A percentile compares a stretch with the other conserved stretches of the same genome.
Evolutionary conservation across 1,140 invertebrate species (phyloP).

Genomic region (Manduca sexta): DNA sequence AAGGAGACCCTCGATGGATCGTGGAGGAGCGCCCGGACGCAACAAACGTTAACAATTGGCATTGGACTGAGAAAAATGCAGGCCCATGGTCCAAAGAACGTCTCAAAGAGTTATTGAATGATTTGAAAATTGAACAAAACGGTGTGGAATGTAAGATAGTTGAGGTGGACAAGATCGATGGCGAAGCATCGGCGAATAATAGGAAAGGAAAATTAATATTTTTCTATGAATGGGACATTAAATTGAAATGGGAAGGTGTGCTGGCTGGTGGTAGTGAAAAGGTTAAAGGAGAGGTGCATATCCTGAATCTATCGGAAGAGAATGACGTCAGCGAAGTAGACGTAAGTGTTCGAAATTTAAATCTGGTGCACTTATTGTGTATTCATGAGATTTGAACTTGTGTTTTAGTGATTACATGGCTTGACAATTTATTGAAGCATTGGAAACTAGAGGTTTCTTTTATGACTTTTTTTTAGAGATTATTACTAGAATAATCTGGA

Average conservation of each 20-base stretch:
- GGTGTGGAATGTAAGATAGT: conserved; percentile 80
- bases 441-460: no score
- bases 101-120: conserved; percentile 87
- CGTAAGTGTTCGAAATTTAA: conserved; percentile 75
- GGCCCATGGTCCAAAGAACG: conserved; percentile 96
- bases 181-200: conserved; percentile 98
- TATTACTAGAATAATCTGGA: no score
- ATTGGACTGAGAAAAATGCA: conserved; percentile 99
- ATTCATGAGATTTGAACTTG: no score
- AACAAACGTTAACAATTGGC: conserved; percentile 99
- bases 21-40: conserved; percentile 99
- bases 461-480: no score
- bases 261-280: conserved; percentile 71
- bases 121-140: conserved; percentile 74
- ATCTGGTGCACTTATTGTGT: not conserved
- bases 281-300: conserved; percentile 89
- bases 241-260: conserved; percentile 90
- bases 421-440: not conserved
- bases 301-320: conserved; percentile 99
- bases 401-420: not conserved
- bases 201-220: conserved; percentile 99
- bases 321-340: conserved; percentile 95
- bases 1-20: conserved; percentile 99
- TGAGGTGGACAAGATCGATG: conserved; percentile 91
- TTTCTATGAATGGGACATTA: conserved; percentile 98